phyloP scores from a whole-genome alignment of 2,888 invertebrate species.

The Cephus rjabovi region DNA sequence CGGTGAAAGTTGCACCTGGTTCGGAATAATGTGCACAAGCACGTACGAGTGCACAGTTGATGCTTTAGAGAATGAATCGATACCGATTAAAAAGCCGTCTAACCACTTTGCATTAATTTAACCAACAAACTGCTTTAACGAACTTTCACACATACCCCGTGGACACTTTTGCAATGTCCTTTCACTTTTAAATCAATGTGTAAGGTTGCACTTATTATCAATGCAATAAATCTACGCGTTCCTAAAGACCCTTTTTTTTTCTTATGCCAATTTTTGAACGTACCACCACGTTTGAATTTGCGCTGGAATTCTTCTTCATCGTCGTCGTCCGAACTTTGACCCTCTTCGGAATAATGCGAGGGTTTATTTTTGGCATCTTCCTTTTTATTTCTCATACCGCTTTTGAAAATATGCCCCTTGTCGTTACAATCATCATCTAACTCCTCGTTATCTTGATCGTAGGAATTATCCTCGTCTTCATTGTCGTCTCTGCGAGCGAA shows the following conservation, averaged over 20 bases:
- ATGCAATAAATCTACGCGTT: neutral
- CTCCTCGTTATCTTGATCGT: slow-evolving; percentile 5
- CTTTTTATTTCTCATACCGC: neutral
- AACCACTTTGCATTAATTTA: neutral
- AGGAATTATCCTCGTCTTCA: neutral
- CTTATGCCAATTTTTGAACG: neutral
- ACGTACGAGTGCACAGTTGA: neutral
- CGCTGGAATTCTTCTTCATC: neutral
- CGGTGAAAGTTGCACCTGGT: neutral
- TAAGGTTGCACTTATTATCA: neutral
- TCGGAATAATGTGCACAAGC: neutral
- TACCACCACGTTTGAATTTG: neutral
- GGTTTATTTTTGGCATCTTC: neutral
- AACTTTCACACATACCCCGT: neutral
- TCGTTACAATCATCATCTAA: neutral
- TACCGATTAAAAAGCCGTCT: neutral
- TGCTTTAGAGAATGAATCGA: neutral
- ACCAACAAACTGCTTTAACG: neutral
- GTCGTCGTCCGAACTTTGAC: neutral
- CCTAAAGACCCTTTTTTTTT: too few species aligned
- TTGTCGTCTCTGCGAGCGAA: slow-evolving; percentile 1
- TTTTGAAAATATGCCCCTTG: slow-evolving; percentile 10
- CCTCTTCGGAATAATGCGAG: neutral
- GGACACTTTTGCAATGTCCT: neutral
- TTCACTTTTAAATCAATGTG: neutral